Evolutionary conservation across 2,888 invertebrate species (phyloP).

Genomic region (Aethes cnicana): DNA sequence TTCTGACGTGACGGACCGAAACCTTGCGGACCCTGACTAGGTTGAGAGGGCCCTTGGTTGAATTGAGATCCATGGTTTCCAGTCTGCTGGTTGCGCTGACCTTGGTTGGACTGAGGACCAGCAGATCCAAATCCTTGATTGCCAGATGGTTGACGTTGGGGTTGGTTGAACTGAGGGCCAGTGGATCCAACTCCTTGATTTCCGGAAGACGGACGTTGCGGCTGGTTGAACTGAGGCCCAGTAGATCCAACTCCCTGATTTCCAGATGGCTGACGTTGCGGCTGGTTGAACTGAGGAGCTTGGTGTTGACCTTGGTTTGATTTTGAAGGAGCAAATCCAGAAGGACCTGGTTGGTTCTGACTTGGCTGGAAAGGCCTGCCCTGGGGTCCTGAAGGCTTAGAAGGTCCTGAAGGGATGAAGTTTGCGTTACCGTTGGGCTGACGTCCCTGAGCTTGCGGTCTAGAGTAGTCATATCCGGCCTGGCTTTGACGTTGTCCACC

Average conservation of each 20-base stretch:
- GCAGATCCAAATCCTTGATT: neutral
- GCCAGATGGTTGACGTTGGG: constrained; percentile 7
- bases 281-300: constrained; percentile 27
- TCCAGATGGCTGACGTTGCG: constrained; percentile 5
- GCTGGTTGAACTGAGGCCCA: constrained; percentile 19
- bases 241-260: neutral
- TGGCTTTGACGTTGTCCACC: constrained; percentile 9
- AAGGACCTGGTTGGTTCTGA: constrained; percentile 16
- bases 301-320: constrained; percentile 2
- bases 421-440: constrained; percentile 13
- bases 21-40: neutral
- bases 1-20: constrained; percentile 7
- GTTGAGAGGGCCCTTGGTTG: constrained; percentile 12
- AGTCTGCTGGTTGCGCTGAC: constrained; percentile 8
- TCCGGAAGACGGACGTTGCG: constrained; percentile 6
- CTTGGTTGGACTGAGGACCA: constrained; percentile 19
- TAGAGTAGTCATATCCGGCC: constrained; percentile 33
- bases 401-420: constrained; percentile 27
- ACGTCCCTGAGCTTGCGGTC: constrained; percentile 37
- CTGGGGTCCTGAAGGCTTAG: constrained; percentile 18
- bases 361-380: constrained; percentile 2
- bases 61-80: constrained; percentile 9
- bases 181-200: neutral
- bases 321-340: constrained; percentile 33
- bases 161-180: constrained; percentile 27